Percentiles rank a stretch among this genome's conserved stretches.
Evolutionary conservation across 2,797 vertebrate species (phyloP).

Genomic region (Oophaga sylvatica): DNA sequence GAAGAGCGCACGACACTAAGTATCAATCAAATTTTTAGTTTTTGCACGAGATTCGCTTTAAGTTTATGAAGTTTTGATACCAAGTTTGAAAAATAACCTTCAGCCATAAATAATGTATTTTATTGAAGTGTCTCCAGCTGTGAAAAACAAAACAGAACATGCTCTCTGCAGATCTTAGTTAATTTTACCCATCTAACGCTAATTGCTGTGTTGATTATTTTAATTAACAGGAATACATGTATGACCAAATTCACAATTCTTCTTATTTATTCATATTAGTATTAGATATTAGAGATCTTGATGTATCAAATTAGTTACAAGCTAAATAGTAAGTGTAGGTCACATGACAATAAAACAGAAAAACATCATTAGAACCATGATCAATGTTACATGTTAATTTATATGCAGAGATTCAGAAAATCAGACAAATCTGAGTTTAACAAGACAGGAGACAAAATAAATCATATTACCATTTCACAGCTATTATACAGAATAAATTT

Average conservation of each 20-base stretch:
- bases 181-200: conserved; percentile 29
- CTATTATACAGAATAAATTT: conserved; percentile 5
- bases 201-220: conserved; percentile 10
- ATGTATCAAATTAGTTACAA: not conserved
- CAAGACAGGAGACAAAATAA: conserved; percentile 19
- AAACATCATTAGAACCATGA: conserved; percentile 11
- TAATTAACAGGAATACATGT: conserved; percentile 17
- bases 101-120: not conserved
- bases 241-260: conserved; percentile 1
- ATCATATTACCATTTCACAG: conserved; percentile 9
- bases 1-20: no score
- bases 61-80: no score
- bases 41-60: no score
- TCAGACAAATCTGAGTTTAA: conserved; percentile 16
- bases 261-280: not conserved
- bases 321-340: not conserved
- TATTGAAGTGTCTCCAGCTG: conserved; percentile 37
- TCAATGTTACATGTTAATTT: not conserved
- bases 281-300: not conserved
- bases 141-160: conserved; percentile 17
- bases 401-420: not conserved
- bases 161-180: conserved; percentile 19
- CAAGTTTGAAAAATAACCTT: no score
- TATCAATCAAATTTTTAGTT: no score
- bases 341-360: not conserved